These are phyloP conservation scores for Synchiropus splendidus DNA, from an alignment of 2,113 vertebrate species.

Conservation along the genomic window DNA sequence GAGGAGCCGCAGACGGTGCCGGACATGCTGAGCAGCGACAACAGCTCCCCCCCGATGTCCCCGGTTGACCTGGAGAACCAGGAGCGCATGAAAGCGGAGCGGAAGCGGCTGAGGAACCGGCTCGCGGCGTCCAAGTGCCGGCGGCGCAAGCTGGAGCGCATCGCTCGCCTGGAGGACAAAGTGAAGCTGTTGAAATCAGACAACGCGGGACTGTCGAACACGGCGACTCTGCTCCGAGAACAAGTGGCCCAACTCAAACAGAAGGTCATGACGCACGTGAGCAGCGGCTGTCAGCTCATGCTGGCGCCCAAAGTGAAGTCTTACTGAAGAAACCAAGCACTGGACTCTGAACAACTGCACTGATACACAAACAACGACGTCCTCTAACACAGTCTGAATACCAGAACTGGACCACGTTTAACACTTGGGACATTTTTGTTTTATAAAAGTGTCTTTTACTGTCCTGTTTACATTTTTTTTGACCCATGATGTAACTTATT, in stretches of 20 bases:
- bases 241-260: constrained; percentile 90
- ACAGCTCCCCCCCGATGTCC: constrained; percentile 76
- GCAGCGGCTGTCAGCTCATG: constrained; percentile 87
- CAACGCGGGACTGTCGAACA: constrained; percentile 82
- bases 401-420: constrained; percentile 35
- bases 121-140: constrained; percentile 88
- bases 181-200: constrained; percentile 83
- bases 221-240: constrained; percentile 77
- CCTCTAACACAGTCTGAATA: constrained; percentile 19
- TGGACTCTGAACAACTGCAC: constrained; percentile 51
- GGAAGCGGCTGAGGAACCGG: constrained; percentile 82
- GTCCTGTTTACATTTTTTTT: constrained; percentile 61
- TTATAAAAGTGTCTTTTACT: constrained; percentile 40
- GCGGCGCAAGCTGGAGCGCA: constrained; percentile 86
- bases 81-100: constrained; percentile 84
- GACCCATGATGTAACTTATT: constrained; percentile 66
- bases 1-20: constrained; percentile 88
- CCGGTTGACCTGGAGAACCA: constrained; percentile 86
- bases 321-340: constrained; percentile 53
- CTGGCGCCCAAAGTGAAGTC: constrained; percentile 78
- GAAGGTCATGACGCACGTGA: constrained; percentile 87
- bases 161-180: constrained; percentile 85
- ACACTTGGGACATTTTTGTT: constrained; percentile 53
- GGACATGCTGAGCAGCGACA: constrained; percentile 72
- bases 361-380: constrained; percentile 36